Evolutionary conservation across 2,113 vertebrate genomes (phyloP).

Genomic region (Pandion haliaetus): DNA sequence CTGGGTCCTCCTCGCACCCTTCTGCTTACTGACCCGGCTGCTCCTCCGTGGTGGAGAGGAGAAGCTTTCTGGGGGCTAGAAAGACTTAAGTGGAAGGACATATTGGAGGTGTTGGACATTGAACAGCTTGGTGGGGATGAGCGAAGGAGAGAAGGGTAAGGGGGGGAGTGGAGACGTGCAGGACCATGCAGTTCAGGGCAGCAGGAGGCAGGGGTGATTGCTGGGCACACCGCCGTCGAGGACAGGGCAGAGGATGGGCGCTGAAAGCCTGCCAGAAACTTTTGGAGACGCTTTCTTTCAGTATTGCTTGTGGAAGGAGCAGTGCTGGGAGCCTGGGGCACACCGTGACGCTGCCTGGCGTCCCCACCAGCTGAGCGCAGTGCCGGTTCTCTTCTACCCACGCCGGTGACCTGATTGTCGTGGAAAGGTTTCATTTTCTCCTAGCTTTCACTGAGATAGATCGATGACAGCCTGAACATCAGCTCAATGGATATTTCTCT

Average conservation of each 20-base stretch:
- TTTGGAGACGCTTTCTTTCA: background rate
- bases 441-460: background rate
- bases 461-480: background rate
- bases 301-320: background rate
- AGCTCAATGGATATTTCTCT: background rate
- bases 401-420: background rate
- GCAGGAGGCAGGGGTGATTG: background rate
- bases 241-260: background rate
- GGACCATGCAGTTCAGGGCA: fast-evolving
- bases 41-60: background rate
- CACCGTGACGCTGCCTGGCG: background rate
- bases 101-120: background rate
- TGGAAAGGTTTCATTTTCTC: background rate
- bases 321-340: background rate
- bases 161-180: fast-evolving
- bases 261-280: background rate
- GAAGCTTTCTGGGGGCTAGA: background rate
- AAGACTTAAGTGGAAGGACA: background rate
- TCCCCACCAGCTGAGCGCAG: fast-evolving
- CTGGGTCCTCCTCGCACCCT: background rate
- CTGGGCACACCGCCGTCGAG: fast-evolving
- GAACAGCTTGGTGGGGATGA: background rate
- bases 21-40: background rate
- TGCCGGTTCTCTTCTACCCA: background rate
- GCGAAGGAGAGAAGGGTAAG: background rate